A percentile compares a stretch with the other conserved stretches of the same genome.
phyloP scores from a whole-genome alignment of 2,888 invertebrate genomes.

The Empis stercorea region DNA sequence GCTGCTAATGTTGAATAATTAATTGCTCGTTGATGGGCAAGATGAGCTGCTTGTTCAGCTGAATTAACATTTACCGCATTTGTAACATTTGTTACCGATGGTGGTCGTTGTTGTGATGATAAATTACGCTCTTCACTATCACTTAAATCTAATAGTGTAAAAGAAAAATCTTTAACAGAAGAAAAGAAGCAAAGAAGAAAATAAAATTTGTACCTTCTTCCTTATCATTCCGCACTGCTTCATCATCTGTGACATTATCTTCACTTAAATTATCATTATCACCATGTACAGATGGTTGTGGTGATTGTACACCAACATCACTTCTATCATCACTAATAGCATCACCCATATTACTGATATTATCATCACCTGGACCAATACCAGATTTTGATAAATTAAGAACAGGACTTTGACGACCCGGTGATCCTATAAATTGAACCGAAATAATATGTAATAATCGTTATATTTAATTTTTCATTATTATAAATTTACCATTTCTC shows the following conservation, averaged over 20 bases:
- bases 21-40: slow-evolving; percentile 50
- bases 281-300: slow-evolving; percentile 44
- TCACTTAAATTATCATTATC: slow-evolving; percentile 71
- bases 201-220: slow-evolving; percentile 40
- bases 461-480: background rate
- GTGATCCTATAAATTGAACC: slow-evolving; percentile 41
- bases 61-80: background rate
- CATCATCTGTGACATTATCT: slow-evolving; percentile 76
- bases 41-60: slow-evolving; percentile 21
- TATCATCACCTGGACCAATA: slow-evolving; percentile 34
- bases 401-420: slow-evolving; percentile 83
- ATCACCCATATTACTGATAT: slow-evolving; percentile 45
- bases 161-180: no score
- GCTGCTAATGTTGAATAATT: slow-evolving; percentile 68
- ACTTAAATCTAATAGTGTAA: slow-evolving; percentile 49
- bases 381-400: slow-evolving; percentile 83
- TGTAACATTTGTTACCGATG: background rate
- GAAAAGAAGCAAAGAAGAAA: no score
- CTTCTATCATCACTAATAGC: slow-evolving; percentile 53
- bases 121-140: slow-evolving; percentile 55
- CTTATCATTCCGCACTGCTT: slow-evolving; percentile 65
- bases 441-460: slow-evolving; percentile 6
- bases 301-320: slow-evolving; percentile 43
- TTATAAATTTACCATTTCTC: slow-evolving; percentile 59
- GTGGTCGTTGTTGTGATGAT: slow-evolving; percentile 40